Conservation (phyloP, 2,113 vertebrate species). For the Chamaetylas fuelleborni region DNA sequence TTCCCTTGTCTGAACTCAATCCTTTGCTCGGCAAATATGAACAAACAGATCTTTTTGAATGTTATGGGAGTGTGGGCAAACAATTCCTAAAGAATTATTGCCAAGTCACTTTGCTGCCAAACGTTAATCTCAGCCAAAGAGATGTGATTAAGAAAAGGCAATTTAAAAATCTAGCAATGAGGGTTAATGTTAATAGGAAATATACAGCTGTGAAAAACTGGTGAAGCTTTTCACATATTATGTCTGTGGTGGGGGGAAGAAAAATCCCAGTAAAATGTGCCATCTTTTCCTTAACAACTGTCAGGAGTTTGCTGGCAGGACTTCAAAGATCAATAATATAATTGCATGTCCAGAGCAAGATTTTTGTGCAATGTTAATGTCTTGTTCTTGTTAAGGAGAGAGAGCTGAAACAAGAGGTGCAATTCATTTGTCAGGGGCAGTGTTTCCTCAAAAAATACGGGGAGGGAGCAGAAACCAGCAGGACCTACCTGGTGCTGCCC, state of each 20-base stretch:
- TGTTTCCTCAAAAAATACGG: not conserved
- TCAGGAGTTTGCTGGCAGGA: not conserved
- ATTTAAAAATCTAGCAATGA: not conserved
- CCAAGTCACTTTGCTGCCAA: not conserved
- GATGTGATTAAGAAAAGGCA: not conserved
- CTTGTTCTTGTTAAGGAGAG: not conserved
- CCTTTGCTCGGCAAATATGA: not conserved
- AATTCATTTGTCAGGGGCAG: fast-evolving
- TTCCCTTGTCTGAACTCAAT: not conserved
- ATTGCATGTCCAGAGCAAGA: not conserved
- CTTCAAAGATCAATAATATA: not conserved
- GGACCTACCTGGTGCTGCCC: not conserved
- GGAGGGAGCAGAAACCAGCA: not conserved
- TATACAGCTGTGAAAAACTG: not conserved
- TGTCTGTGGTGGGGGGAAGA: not conserved
- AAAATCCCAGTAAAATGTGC: not conserved
- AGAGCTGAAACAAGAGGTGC: not conserved
- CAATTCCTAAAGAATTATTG: not conserved
- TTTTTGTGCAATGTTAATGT: no score
- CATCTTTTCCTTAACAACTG: not conserved
- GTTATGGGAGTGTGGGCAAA: not conserved
- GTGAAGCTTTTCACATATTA: not conserved
- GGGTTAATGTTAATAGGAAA: not conserved
- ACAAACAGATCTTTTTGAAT: not conserved
- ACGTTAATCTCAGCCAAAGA: not conserved